phyloP scores from a whole-genome alignment of 2,113 vertebrate species.

The Agelaius phoeniceus region DNA sequence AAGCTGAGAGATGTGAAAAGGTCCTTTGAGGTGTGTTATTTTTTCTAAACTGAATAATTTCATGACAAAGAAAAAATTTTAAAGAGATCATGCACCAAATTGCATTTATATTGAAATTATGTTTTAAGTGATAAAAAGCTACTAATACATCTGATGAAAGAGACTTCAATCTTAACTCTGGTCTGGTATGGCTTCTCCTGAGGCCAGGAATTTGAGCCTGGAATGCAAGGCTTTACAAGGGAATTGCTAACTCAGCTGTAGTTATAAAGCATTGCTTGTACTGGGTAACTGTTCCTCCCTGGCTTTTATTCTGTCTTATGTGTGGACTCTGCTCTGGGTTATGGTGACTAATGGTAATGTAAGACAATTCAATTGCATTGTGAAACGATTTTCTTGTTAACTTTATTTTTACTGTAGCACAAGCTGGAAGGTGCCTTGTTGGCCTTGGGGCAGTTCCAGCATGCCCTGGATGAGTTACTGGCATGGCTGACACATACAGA shows the following conservation, averaged over 20 bases:
- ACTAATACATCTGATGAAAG: background rate
- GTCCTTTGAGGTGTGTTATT: background rate
- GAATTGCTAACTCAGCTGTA: constrained; percentile 14
- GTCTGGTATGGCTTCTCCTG: background rate
- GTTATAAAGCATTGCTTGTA: background rate
- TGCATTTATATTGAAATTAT: background rate
- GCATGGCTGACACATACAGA: constrained; percentile 94
- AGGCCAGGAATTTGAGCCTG: background rate
- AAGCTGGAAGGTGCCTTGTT: constrained; percentile 94
- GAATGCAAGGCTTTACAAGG: background rate
- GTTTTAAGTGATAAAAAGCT: background rate
- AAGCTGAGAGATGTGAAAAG: background rate
- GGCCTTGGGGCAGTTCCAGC: constrained; percentile 96
- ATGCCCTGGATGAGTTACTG: constrained; percentile 93
- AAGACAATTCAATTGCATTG: background rate
- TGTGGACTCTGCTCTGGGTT: background rate
- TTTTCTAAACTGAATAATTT: background rate
- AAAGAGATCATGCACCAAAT: background rate
- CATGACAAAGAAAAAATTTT: background rate
- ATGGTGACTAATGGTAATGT: background rate
- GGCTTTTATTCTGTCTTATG: background rate
- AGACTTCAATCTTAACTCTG: background rate
- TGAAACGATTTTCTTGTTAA: constrained; percentile 4
- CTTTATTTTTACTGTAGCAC: constrained; percentile 81
- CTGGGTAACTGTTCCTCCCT: background rate